Percentiles rank a stretch among this genome's conserved stretches.
phyloP scores from a whole-genome alignment of 2,113 vertebrate species.

The Malurus cyaneus region DNA sequence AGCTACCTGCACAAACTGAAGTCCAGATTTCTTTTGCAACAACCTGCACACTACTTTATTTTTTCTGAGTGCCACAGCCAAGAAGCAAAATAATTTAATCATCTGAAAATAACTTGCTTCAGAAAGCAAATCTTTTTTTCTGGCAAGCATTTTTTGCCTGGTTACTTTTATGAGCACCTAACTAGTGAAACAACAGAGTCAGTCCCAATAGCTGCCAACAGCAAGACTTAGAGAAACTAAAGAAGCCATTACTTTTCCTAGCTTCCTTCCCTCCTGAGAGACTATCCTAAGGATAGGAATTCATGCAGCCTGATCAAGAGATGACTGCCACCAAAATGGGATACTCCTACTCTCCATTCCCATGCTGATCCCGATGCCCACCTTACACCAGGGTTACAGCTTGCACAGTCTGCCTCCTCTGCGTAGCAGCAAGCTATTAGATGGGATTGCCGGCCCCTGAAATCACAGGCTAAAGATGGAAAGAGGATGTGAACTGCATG shows the following conservation, averaged over 20 bases:
- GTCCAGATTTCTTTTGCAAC: not conserved
- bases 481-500: not conserved
- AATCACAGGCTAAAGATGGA: not conserved
- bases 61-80: not conserved
- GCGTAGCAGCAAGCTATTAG: not conserved
- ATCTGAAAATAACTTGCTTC: not conserved
- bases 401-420: not conserved
- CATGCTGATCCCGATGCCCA: not conserved
- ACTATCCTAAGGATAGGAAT: not conserved
- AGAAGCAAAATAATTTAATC: not conserved
- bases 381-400: not conserved
- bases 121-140: rapidly evolving
- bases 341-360: not conserved
- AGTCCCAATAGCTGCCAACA: not conserved
- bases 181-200: not conserved
- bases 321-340: not conserved
- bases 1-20: not conserved
- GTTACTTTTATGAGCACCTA: not conserved
- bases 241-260: not conserved
- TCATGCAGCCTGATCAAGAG: not conserved
- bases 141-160: not conserved
- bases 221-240: not conserved
- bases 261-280: not conserved
- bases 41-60: not conserved
- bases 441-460: not conserved